These are phyloP conservation scores for Eugnorisma glareosa DNA, from an alignment of 2,888 invertebrate species.

Conservation along the genomic window DNA sequence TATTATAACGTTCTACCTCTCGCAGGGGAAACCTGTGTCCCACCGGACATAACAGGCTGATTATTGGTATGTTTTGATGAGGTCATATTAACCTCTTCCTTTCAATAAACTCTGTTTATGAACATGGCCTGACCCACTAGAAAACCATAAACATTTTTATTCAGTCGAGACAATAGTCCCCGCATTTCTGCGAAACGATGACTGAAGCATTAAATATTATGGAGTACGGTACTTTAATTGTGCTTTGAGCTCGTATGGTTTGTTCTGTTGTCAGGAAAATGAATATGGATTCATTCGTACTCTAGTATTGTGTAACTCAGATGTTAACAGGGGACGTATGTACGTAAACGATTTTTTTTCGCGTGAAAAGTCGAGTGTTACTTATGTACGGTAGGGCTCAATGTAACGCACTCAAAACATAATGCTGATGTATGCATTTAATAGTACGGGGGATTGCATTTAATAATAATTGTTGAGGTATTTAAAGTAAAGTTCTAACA, in stretches of 20 bases:
- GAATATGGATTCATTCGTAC: not conserved
- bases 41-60: not conserved
- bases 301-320: conserved; percentile 6
- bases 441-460: too few relatives aligned
- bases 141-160: conserved; percentile 29
- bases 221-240: conserved; percentile 42
- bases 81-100: not conserved
- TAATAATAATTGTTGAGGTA: too few relatives aligned
- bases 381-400: too few relatives aligned
- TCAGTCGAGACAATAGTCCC: conserved; percentile 37
- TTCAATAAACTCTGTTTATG: not conserved
- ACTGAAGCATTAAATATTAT: conserved; percentile 33
- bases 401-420: too few relatives aligned
- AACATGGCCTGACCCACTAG: not conserved
- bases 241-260: not conserved
- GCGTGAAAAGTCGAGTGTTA: too few relatives aligned
- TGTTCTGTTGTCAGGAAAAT: conserved; percentile 38
- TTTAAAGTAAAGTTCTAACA: too few relatives aligned
- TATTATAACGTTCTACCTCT: too few relatives aligned
- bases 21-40: too few relatives aligned
- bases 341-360: too few relatives aligned
- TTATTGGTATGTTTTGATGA: not conserved
- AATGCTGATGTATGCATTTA: too few relatives aligned
- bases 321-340: not conserved
- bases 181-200: conserved; percentile 27